These are phyloP conservation scores for Capromys pilorides DNA, from an alignment of 2,797 vertebrate genomes.

Conservation along the genomic window DNA sequence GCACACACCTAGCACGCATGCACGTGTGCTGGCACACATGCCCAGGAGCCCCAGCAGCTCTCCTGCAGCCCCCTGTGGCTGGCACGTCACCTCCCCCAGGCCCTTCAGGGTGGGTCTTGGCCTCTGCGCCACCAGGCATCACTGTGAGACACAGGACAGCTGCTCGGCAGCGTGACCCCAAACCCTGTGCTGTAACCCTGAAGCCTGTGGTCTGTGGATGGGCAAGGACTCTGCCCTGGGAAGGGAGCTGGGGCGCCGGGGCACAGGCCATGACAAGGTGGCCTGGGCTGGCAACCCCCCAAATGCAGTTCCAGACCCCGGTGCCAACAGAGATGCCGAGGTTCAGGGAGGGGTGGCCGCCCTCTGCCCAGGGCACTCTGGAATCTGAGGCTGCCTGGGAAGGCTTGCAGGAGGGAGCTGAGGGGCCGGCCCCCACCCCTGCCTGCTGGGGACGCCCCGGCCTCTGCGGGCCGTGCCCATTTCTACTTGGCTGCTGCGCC, in stretches of 20 bases:
- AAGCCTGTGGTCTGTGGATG: background rate
- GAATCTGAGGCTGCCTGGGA: background rate
- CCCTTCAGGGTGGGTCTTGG: accelerated
- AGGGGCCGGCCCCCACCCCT: background rate
- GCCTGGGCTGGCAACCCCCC: background rate
- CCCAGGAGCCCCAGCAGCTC: background rate
- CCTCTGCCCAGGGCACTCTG: background rate
- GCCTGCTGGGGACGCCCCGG: background rate
- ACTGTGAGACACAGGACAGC: background rate
- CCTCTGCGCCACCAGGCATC: background rate
- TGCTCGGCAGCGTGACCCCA: background rate
- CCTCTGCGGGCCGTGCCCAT: background rate
- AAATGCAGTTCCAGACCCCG: accelerated
- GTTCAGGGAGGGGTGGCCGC: background rate
- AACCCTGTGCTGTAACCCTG: background rate
- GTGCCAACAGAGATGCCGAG: background rate
- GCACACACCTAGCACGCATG: background rate
- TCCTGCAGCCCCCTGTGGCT: background rate
- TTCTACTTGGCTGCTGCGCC: background rate
- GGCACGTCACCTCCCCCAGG: too few relatives aligned
- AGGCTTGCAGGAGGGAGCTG: background rate
- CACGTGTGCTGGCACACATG: accelerated
- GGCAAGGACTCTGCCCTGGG: too few relatives aligned
- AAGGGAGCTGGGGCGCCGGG: too few relatives aligned
- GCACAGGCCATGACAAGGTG: background rate